phyloP scores from a whole-genome alignment of 1,140 invertebrate species.

The Samia ricini region DNA sequence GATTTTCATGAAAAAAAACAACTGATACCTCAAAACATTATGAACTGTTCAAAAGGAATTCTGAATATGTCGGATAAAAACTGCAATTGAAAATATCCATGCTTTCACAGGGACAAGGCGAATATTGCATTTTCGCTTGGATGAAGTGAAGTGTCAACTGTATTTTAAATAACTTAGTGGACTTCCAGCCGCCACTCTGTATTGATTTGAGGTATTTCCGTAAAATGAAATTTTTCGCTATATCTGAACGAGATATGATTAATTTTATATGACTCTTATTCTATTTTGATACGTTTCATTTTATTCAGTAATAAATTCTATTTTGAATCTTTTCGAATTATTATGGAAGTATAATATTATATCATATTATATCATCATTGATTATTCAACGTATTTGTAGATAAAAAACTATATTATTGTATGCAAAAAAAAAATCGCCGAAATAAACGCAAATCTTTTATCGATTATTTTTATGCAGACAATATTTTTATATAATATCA shows the following conservation, averaged over 20 bases:
- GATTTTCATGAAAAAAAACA: too few species aligned
- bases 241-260: neutral
- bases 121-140: slow-evolving; percentile 69
- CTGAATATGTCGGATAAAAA: slow-evolving; percentile 35
- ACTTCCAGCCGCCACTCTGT: slow-evolving; percentile 36
- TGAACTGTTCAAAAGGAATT: slow-evolving; percentile 5
- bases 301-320: neutral
- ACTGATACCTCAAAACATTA: neutral
- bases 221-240: slow-evolving; percentile 15
- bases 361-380: too few species aligned
- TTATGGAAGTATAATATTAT: neutral
- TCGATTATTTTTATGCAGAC: too few species aligned
- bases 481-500: too few species aligned
- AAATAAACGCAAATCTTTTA: too few species aligned
- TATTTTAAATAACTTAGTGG: slow-evolving; percentile 71
- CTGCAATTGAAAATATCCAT: slow-evolving; percentile 56
- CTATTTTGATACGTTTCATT: neutral
- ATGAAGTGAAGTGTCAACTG: slow-evolving; percentile 71
- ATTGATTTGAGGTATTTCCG: slow-evolving; percentile 60
- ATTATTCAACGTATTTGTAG: neutral
- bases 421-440: too few species aligned
- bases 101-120: slow-evolving; percentile 64
- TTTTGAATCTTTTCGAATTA: neutral
- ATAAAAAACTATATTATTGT: too few species aligned
- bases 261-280: neutral